Percentiles rank a stretch among this genome's conserved stretches.
Evolutionary conservation across 2,113 vertebrate species (phyloP).

Genomic region (rabbit (Oryctolagus cuniculus)): mOryCun1.1 NC_091433.1:51310001-51310500

Average conservation of each 20-base stretch:
- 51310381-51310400: background rate
- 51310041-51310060: background rate
- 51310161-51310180: background rate
- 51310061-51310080: rapidly evolving
- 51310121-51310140: rapidly evolving
- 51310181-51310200: background rate
- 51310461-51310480: background rate
- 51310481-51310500: constrained; percentile 90
- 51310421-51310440: background rate
- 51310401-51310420: background rate
- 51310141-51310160: background rate
- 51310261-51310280: background rate
- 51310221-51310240: background rate
- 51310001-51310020: background rate
- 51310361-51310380: background rate
- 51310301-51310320: too few relatives aligned
- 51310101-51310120: background rate
- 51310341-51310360: background rate
- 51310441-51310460: rapidly evolving
- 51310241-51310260: background rate
- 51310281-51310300: background rate
- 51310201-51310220: background rate
- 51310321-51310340: background rate
- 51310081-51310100: background rate
- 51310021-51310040: too few relatives aligned